Base-by-base conservation (phyloP, 2,113 vertebrate species). In the Lepus europaeus region DNA sequence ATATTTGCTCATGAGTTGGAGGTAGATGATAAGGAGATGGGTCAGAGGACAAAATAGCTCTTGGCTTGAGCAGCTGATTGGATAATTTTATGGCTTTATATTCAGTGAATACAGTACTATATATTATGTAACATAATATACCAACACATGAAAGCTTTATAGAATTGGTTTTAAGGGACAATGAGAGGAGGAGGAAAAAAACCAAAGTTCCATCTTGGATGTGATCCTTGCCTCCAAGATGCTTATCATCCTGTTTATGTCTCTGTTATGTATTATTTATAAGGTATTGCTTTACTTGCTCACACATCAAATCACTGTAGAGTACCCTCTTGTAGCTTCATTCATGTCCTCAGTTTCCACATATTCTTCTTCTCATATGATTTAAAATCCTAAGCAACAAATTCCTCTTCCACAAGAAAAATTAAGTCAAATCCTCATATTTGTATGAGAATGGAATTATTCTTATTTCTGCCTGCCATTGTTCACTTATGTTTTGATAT, bases 331-430 rank as follows among this genome's bases (percentile, higher is more conserved):
- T 83, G 9, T 0, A 79, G 20, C 1, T 66, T 74, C 36, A 25
- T 63, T 66, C 45, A 63, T 59, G 56, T 19, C 56, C 56, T 59
- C 56, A 59, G 13, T 82, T 92, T 92, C 49, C 74, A 93, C 33
- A 33, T 2, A 59, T 72, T 56, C 36, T 70, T 84, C 93, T 81
- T 2, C 36, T 27, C 27, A 17, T 29, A 19, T 59, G 19, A 51
- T 87, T 89, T 89, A 56, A 81, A 79, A 61, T 51, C 27, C 36
- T 73, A 56, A 93, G 7, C 56, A 79, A 33, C 25, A 91, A 84
- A 61, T 27, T 39, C 33, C 29, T 87, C 29, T n/a, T 33, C 6
- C 9, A 7, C 25, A 72, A 89, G 29, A 70, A 91, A 6, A 93
- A 87, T 33, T 45, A 56, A 29, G 56, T 81, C 29, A 68, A 63